Conservation (phyloP, 2,888 invertebrate species). For the Ennomos erosarius region DNA sequence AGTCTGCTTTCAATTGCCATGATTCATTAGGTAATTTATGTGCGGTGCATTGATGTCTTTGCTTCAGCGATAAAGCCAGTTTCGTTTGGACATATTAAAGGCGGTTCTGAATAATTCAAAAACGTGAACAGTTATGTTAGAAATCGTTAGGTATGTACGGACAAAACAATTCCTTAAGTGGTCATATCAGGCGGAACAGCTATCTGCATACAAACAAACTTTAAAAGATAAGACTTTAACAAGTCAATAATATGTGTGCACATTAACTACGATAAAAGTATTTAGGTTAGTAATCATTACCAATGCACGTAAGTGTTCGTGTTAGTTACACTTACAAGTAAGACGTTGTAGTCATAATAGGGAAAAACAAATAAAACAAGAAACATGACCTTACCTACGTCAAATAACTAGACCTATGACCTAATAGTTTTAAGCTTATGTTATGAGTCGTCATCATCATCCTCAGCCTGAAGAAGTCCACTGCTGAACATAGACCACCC, state of each 20-base stretch:
- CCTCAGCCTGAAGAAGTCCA: no score
- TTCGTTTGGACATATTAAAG: slow-evolving; percentile 22
- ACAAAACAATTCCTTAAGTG: slow-evolving; percentile 24
- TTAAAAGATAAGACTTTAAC: slow-evolving; percentile 49
- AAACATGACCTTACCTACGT: no score
- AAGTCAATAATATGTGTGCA: slow-evolving; percentile 55
- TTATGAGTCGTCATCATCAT: no score
- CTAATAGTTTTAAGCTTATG: no score
- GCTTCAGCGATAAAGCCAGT: slow-evolving; percentile 24
- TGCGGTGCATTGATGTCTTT: slow-evolving; percentile 42
- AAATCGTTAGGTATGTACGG: slow-evolving; percentile 21
- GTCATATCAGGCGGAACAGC: slow-evolving; percentile 23
- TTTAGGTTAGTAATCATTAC: slow-evolving; percentile 58
- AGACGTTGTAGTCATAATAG: background rate
- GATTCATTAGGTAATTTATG: slow-evolving; percentile 63
- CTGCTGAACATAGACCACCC: no score
- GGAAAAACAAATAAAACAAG: no score
- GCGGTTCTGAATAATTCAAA: slow-evolving; percentile 18
- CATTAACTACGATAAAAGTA: slow-evolving; percentile 66
- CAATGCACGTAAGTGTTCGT: slow-evolving; percentile 13
- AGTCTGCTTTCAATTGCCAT: slow-evolving; percentile 54
- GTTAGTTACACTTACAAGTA: slow-evolving; percentile 5
- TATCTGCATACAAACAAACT: slow-evolving; percentile 47
- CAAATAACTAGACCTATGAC: no score
- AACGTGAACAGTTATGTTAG: slow-evolving; percentile 20